These are phyloP conservation scores for Copidosoma floridanum DNA, from an alignment of 1,140 invertebrate species.

Conservation along the genomic window DNA sequence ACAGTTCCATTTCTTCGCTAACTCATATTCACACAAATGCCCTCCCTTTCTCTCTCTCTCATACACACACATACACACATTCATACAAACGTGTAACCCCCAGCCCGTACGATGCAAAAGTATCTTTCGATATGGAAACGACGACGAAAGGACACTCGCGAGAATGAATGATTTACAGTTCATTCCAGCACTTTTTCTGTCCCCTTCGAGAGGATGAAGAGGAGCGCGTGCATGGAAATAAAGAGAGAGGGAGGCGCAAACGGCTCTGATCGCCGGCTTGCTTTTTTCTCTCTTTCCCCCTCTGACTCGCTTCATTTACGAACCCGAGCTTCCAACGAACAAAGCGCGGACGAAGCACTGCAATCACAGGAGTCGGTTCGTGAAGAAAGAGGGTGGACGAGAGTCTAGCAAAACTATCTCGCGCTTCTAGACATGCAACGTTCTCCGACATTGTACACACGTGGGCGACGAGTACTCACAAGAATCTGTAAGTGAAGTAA, in stretches of 20 bases:
- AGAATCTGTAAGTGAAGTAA: no score
- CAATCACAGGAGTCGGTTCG: no score
- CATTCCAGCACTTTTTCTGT: background rate
- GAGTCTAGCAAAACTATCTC: no score
- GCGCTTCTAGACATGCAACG: no score
- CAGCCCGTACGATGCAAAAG: background rate
- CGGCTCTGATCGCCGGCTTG: background rate
- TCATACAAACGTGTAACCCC: no score
- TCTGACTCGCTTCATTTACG: background rate
- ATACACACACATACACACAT: no score
- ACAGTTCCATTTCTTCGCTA: background rate
- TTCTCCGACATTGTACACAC: no score
- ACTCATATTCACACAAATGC: no score
- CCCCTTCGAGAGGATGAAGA: background rate
- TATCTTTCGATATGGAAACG: conserved; percentile 7
- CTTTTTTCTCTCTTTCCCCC: background rate
- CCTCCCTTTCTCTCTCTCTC: background rate
- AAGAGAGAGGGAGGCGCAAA: background rate
- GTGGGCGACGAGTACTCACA: no score
- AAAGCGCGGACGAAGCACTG: no score
- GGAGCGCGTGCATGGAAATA: background rate
- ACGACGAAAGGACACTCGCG: background rate
- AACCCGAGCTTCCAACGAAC: background rate
- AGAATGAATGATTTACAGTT: conserved; percentile 19
- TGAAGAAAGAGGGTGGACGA: no score